Evolutionary conservation across 92 coral and sea anemone genomes (phyloP).

Genomic region (Palythoa caribaeorum): DNA sequence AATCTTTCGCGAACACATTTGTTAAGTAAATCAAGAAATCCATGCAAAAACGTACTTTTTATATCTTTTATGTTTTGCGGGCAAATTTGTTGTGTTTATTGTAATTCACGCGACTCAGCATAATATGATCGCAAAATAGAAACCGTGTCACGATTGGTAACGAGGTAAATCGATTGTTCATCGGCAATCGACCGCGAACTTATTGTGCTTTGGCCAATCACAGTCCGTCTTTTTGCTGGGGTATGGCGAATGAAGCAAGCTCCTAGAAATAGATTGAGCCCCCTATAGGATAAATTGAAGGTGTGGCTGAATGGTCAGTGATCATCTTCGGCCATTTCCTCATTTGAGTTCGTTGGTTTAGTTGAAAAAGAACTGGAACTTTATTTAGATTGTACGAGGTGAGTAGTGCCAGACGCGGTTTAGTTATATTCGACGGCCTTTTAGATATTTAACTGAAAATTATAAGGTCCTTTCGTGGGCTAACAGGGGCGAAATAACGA

Average conservation of each 20-base stretch:
- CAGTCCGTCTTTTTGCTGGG: conserved; percentile 39
- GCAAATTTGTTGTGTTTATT: not conserved
- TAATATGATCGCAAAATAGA: conserved; percentile 59
- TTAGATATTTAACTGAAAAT: not conserved
- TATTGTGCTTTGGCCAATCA: conserved; percentile 83
- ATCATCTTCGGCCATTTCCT: conserved; percentile 95
- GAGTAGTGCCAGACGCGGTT: conserved; percentile 3
- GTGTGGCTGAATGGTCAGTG: conserved; percentile 91
- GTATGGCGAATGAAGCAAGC: conserved; percentile 79
- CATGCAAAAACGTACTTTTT: too few relatives aligned
- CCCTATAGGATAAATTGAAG: conserved; percentile 98
- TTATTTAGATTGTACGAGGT: conserved; percentile 24
- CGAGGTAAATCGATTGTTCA: conserved; percentile 62
- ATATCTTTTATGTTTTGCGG: not conserved
- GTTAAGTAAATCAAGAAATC: not conserved
- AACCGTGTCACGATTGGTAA: conserved; percentile 70
- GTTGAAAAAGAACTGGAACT: conserved; percentile 34
- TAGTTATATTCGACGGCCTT: conserved; percentile 5
- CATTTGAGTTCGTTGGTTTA: conserved; percentile 75
- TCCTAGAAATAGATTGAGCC: conserved; percentile 79
- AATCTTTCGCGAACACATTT: not conserved
- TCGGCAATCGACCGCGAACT: conserved; percentile 63
- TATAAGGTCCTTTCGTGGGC: not conserved
- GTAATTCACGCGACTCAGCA: conserved; percentile 29
- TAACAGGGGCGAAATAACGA: conserved; percentile 10